A percentile compares a stretch with the other conserved stretches of the same genome.
Evolutionary conservation across 2,888 invertebrate species (phyloP).

Genomic region (Epinotia demarniana): DNA sequence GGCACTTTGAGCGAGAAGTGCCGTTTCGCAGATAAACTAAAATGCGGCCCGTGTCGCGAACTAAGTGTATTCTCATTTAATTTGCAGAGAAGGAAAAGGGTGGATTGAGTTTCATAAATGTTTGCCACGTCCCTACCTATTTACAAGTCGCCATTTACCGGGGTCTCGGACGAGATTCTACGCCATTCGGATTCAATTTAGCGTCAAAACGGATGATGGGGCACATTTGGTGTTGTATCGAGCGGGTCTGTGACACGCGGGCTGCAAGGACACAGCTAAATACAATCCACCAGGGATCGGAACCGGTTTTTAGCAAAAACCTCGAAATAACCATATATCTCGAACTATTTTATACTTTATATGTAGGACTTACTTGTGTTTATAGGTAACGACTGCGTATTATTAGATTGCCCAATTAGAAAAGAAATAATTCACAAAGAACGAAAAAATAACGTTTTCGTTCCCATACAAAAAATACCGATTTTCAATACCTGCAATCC

Average conservation of each 20-base stretch:
- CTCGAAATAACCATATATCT: too few relatives aligned
- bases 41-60: constrained; percentile 51
- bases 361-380: too few relatives aligned
- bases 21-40: constrained; percentile 50
- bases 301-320: too few relatives aligned
- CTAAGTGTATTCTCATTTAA: constrained; percentile 69
- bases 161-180: constrained; percentile 67
- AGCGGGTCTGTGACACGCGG: not conserved
- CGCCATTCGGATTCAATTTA: constrained; percentile 80
- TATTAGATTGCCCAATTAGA: too few relatives aligned
- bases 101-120: constrained; percentile 70
- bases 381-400: too few relatives aligned
- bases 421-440: too few relatives aligned
- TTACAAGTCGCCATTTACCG: constrained; percentile 77
- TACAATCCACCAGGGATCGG: too few relatives aligned
- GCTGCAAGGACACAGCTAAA: not conserved
- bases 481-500: too few relatives aligned
- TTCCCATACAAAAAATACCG: too few relatives aligned
- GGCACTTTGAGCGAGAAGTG: constrained; percentile 43
- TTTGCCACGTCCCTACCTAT: constrained; percentile 74
- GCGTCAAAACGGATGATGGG: constrained; percentile 74
- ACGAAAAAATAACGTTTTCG: too few relatives aligned
- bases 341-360: too few relatives aligned
- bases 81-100: constrained; percentile 78
- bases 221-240: constrained; percentile 62